Percentiles rank a stretch among this genome's conserved stretches.
These are phyloP conservation scores for Hypothenemus hampei DNA, from an alignment of 1,140 invertebrate genomes.

Conservation along the genomic window DNA sequence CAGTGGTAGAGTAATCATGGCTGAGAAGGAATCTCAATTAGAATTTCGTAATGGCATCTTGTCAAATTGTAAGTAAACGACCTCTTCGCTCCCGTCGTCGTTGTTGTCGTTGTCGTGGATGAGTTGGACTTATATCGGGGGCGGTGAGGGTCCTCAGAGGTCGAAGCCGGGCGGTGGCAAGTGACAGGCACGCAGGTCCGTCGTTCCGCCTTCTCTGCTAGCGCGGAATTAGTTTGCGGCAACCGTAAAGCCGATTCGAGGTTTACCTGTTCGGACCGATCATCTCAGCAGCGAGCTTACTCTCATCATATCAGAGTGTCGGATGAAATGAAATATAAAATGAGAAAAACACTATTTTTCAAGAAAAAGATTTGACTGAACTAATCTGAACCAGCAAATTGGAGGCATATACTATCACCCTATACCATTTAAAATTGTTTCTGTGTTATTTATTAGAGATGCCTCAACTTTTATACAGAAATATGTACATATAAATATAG, in stretches of 20 bases:
- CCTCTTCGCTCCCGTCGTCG: conserved; percentile 33
- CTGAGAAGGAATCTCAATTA: conserved; percentile 42
- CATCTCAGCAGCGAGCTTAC: too few species aligned
- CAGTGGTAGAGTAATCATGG: too few species aligned
- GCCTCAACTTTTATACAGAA: too few species aligned
- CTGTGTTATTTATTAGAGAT: too few species aligned
- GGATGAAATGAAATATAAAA: not conserved
- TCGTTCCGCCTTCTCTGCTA: conserved; percentile 38
- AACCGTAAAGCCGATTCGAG: conserved; percentile 31
- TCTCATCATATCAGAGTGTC: conserved; percentile 5
- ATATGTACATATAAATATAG: too few species aligned
- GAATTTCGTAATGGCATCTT: conserved; percentile 39
- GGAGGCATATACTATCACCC: too few species aligned
- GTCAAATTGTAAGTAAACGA: conserved; percentile 39
- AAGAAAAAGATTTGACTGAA: too few species aligned
- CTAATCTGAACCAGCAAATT: too few species aligned
- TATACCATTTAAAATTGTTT: too few species aligned
- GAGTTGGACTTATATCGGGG: conserved; percentile 36
- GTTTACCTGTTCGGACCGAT: conserved; percentile 34
- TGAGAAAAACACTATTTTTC: too few species aligned
- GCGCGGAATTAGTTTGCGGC: conserved; percentile 40
- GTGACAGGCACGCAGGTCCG: conserved; percentile 42
- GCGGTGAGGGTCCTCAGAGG: conserved; percentile 35
- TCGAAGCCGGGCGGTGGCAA: conserved; percentile 41
- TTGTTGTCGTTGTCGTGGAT: too few species aligned